Conservation (phyloP, 2,113 vertebrate genomes). For the Chamaetylas fuelleborni region DNA sequence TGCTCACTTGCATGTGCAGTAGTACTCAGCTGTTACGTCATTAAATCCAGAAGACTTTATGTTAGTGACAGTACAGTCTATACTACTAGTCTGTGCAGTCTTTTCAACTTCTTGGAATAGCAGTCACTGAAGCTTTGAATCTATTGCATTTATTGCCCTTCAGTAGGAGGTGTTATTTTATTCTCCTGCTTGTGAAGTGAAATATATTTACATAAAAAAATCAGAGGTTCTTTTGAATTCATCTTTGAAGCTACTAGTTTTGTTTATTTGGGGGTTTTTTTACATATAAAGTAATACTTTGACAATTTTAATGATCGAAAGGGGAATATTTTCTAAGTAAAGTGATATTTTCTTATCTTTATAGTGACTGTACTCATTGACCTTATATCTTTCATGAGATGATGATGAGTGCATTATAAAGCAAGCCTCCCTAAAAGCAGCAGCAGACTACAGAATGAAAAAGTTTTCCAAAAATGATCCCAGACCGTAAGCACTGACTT, state of each 20-base stretch:
- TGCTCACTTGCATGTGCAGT: not conserved
- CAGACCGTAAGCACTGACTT: not conserved
- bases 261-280: not conserved
- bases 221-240: not conserved
- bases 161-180: not conserved
- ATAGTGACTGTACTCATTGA: constrained; percentile 10
- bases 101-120: not conserved
- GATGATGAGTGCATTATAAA: constrained; percentile 1
- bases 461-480: not conserved
- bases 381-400: not conserved
- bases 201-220: not conserved
- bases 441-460: not conserved
- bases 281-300: not conserved
- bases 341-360: not conserved
- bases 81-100: not conserved
- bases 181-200: not conserved
- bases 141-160: not conserved
- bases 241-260: not conserved
- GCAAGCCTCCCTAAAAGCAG: not conserved
- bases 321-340: not conserved
- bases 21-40: not conserved
- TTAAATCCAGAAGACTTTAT: not conserved
- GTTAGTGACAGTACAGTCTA: not conserved
- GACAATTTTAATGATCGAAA: not conserved
- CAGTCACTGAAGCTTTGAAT: not conserved